Evolutionary conservation across 2,888 invertebrate genomes (phyloP), one percentile per base, ranked within the genome.

Genomic region (Caenorhabditis sp.): DNA sequence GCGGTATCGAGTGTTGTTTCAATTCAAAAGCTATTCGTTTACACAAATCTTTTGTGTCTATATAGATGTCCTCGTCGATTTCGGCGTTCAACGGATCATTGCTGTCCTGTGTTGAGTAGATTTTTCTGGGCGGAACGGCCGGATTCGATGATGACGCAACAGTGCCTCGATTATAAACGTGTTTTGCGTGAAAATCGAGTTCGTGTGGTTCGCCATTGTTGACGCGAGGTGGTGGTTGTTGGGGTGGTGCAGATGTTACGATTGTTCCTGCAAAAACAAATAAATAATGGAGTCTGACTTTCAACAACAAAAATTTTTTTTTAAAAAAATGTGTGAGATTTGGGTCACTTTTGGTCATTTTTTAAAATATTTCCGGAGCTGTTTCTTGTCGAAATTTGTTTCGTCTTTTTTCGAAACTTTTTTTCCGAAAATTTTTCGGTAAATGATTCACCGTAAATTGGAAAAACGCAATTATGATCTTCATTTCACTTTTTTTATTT

Each of bases 1-100:
- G 87, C 58, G 99, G 99, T 89, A 99, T 99, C 90, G 96, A 96
- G 91, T 99, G 99, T 55, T 85, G 83, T 66, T 99, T 99, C 49
- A 87, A 70, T 58, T 88, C 88, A 62, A 84, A 86, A 2, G 87
- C 87, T 26, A 88, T 86, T 23, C 85, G 67, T 55, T 83, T 81
- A 68, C 86, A 86, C 50, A 86, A 69, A 60, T 86, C 84, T 27
- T 75, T 84, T 14, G 86, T 86, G 60, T 86, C 86, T 43, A 86
- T 87, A 77, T 85, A 86, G 57, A 86, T 84, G 58, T 86, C 86
- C n/a, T 86, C 86, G 50, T 85, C 86, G 58, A 86, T 84, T 66
- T 86, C 86, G 14, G 84, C 85, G 63, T 86, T 86, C 53, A 86
- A 66, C 17, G 85, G 86, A 73, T 86, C 86, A 54, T 74, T 81